Conservation (phyloP, 2,888 invertebrate species). For the Tachina lurida region DNA sequence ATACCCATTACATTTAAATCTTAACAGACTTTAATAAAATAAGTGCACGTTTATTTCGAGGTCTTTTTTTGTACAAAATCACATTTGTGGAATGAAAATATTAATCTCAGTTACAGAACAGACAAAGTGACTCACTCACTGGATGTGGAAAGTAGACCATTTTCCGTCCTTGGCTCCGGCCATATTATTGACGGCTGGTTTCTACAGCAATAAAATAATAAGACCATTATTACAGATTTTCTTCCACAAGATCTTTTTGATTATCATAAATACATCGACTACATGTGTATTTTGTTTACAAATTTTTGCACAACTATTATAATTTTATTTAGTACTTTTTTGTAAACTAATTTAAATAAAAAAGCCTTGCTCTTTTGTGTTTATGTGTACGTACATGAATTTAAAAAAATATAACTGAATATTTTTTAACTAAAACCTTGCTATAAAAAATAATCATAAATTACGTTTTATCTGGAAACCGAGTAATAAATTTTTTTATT, state of each 20-base stretch:
- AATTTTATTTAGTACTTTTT: neutral
- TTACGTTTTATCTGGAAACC: neutral
- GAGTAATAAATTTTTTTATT: neutral
- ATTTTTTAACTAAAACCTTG: neutral
- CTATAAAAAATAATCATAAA: neutral
- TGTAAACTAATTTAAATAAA: neutral
- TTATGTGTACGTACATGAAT: neutral
- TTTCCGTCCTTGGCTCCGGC: too few species aligned
- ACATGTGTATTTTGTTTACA: neutral
- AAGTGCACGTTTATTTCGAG: too few species aligned
- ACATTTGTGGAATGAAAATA: too few species aligned
- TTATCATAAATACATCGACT: neutral
- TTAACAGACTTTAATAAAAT: too few species aligned
- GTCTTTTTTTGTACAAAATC: too few species aligned
- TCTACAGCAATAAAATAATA: neutral
- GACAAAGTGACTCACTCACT: too few species aligned
- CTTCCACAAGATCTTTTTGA: neutral
- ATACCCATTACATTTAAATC: too few species aligned
- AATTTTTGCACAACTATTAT: neutral
- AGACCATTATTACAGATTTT: neutral
- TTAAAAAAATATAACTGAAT: neutral
- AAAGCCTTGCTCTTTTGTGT: neutral
- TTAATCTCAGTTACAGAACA: too few species aligned
- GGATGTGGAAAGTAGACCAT: too few species aligned
- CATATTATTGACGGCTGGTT: neutral